Percentiles rank a stretch among this genome's conserved stretches.
These are phyloP conservation scores for Hyalella azteca DNA, from an alignment of 2,888 invertebrate species.

Conservation along the genomic window DNA sequence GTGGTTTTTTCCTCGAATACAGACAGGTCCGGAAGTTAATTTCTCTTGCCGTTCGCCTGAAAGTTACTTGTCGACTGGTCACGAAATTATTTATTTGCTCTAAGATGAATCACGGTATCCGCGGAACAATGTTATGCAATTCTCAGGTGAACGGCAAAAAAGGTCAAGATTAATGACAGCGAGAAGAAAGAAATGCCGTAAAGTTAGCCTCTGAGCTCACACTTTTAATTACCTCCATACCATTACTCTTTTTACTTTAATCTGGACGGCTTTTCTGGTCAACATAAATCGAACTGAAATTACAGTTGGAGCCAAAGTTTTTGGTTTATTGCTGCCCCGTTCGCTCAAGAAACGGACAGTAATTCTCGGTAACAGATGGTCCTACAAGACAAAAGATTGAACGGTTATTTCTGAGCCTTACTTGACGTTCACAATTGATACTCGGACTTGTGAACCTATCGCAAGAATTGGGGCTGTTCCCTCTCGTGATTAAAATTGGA, in stretches of 20 bases:
- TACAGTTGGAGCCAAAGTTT: constrained; percentile 24
- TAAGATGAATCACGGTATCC: constrained; percentile 16
- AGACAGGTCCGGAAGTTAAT: too few species aligned
- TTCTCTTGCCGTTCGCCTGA: not conserved
- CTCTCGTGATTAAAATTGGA: constrained; percentile 21
- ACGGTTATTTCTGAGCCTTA: constrained; percentile 31
- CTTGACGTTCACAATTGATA: constrained; percentile 26
- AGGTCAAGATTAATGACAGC: constrained; percentile 28
- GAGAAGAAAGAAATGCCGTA: constrained; percentile 28
- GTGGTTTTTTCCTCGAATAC: too few species aligned
- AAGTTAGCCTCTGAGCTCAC: constrained; percentile 27
- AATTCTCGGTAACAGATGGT: constrained; percentile 34
- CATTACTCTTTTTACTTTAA: constrained; percentile 24
- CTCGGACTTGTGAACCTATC: not conserved
- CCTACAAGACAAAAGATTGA: constrained; percentile 35
- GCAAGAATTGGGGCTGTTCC: not conserved
- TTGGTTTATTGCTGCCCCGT: constrained; percentile 22
- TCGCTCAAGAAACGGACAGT: constrained; percentile 36
- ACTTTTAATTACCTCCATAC: constrained; percentile 24
- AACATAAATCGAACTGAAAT: constrained; percentile 24
- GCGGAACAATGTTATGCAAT: constrained; percentile 28
- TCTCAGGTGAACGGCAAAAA: constrained; percentile 28
- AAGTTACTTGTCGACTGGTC: not conserved
- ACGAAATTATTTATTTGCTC: constrained; percentile 14
- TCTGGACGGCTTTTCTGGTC: constrained; percentile 24